A percentile compares a stretch with the other conserved stretches of the same genome.
Conservation (phyloP, 2,888 invertebrate species). For the Coenonympha arcania region DNA sequence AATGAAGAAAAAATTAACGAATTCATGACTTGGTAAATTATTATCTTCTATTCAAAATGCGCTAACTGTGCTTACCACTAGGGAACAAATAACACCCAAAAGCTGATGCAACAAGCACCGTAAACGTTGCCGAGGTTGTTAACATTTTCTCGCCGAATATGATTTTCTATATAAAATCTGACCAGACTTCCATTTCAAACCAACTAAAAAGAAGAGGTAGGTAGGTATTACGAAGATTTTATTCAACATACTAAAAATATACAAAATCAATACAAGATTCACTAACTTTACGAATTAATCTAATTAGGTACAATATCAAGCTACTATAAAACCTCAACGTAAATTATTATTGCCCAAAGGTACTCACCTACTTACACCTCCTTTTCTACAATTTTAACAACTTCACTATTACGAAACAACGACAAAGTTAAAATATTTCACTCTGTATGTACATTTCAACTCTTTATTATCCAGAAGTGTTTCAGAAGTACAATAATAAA, state of each 20-base stretch:
- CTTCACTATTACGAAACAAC: not conserved
- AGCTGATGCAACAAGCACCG: slow-evolving; percentile 41
- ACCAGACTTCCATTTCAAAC: not conserved
- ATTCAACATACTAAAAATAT: not conserved
- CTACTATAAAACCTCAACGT: not conserved
- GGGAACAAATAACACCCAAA: slow-evolving; percentile 71
- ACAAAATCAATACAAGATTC: not conserved
- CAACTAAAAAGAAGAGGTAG: not conserved
- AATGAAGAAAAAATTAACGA: too few species aligned
- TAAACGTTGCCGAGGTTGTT: slow-evolving; percentile 34
- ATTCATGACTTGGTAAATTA: not conserved
- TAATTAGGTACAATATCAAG: not conserved
- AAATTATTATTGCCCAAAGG: not conserved
- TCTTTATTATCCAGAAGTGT: not conserved
- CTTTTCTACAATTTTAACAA: not conserved
- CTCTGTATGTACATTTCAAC: slow-evolving; percentile 7
- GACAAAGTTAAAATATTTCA: not conserved
- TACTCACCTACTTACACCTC: not conserved
- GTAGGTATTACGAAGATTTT: not conserved
- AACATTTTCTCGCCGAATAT: slow-evolving; percentile 42
- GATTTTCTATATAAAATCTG: not conserved
- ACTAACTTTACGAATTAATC: not conserved
- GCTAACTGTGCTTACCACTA: slow-evolving; percentile 53
- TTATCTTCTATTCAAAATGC: too few species aligned
- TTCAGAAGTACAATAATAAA: slow-evolving; percentile 6